Conservation (phyloP, 1,140 invertebrate genomes). For the Bicyclus anynana region DNA sequence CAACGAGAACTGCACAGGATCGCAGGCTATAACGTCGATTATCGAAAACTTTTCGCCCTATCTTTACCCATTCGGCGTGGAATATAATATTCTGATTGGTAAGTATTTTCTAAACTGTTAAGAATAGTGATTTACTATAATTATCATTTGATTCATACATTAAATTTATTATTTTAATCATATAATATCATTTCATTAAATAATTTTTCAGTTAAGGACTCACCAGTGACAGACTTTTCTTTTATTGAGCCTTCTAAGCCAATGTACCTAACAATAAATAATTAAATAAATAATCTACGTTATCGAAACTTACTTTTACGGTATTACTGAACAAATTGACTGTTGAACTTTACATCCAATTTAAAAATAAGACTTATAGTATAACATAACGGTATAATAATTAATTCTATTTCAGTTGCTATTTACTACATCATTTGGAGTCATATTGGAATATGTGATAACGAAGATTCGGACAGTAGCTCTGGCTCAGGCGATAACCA, state of each 20-base stretch:
- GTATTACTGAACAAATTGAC: too few relatives aligned
- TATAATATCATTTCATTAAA: too few relatives aligned
- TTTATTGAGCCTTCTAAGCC: too few relatives aligned
- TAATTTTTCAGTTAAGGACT: too few relatives aligned
- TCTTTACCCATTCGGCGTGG: slow-evolving; percentile 85
- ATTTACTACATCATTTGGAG: slow-evolving; percentile 85
- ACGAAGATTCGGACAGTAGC: slow-evolving; percentile 43
- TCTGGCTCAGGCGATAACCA: slow-evolving; percentile 50
- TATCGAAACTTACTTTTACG: too few relatives aligned
- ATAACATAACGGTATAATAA: too few relatives aligned
- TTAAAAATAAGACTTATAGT: too few relatives aligned
- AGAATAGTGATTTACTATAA: background rate
- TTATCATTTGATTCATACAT: too few relatives aligned
- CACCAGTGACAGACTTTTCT: too few relatives aligned
- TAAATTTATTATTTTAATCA: too few relatives aligned
- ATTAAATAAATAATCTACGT: background rate
- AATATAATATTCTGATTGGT: slow-evolving; percentile 86
- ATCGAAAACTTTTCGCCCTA: slow-evolving; percentile 81
- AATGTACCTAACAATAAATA: background rate
- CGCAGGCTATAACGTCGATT: slow-evolving; percentile 67
- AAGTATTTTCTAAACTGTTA: slow-evolving; percentile 34
- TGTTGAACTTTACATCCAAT: too few relatives aligned
- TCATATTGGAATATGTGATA: slow-evolving; percentile 81
- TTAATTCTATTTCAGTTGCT: slow-evolving; percentile 79
- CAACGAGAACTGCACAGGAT: slow-evolving; percentile 48